These are phyloP conservation scores for Troilus luridus DNA, from an alignment of 2,888 invertebrate species.

Conservation along the genomic window DNA sequence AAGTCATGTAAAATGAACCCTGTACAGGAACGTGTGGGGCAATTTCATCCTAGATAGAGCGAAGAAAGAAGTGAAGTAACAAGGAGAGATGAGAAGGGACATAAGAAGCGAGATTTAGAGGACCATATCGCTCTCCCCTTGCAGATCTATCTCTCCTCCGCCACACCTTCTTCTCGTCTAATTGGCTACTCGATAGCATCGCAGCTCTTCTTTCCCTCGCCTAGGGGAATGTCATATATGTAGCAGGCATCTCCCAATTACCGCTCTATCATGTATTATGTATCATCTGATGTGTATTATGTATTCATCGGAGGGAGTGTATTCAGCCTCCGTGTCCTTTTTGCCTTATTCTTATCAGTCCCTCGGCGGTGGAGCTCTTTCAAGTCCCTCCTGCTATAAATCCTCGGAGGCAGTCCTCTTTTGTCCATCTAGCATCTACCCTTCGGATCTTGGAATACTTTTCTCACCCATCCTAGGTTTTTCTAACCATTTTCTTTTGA, in stretches of 20 bases:
- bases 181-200: slow-evolving; percentile 51
- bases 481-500: neutral
- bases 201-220: slow-evolving; percentile 4
- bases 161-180: slow-evolving; percentile 26
- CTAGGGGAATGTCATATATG: slow-evolving; percentile 54
- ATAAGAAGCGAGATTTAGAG: slow-evolving; percentile 18
- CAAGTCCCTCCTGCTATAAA: slow-evolving; percentile 37
- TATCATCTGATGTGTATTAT: slow-evolving; percentile 17
- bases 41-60: neutral
- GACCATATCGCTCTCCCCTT: neutral
- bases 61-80: neutral
- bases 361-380: slow-evolving; percentile 5
- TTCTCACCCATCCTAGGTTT: slow-evolving; percentile 30
- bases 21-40: neutral
- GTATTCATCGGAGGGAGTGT: slow-evolving; percentile 27
- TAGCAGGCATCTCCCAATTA: slow-evolving; percentile 52
- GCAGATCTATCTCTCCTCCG: neutral
- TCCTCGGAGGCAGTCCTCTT: slow-evolving; percentile 17
- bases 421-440: slow-evolving; percentile 46
- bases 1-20: too few species aligned
- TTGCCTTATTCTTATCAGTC: slow-evolving; percentile 42
- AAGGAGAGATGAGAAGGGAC: neutral
- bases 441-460: slow-evolving; percentile 39
- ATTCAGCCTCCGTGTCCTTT: slow-evolving; percentile 45
- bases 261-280: slow-evolving; percentile 53